Evolutionary conservation across 1,140 invertebrate species (phyloP).

Genomic region (Neelides sp.): DNA sequence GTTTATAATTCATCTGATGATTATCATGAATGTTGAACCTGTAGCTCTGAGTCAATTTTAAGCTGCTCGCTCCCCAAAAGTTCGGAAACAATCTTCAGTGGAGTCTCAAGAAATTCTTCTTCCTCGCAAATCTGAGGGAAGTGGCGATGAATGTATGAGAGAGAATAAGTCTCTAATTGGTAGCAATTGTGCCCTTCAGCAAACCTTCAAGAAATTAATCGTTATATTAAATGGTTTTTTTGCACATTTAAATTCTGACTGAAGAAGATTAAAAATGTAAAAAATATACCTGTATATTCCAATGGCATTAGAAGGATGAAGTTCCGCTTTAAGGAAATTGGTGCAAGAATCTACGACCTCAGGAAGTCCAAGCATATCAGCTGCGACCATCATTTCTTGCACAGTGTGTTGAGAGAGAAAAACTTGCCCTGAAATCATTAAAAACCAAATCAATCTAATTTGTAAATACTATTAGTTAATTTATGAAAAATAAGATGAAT

Average conservation of each 20-base stretch:
- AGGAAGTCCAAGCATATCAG: constrained; percentile 80
- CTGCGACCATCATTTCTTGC: constrained; percentile 75
- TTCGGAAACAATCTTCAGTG: constrained; percentile 62
- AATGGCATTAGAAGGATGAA: constrained; percentile 78
- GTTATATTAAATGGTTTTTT: too few species aligned
- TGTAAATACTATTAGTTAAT: neutral
- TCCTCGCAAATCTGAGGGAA: constrained; percentile 65
- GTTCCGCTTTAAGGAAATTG: constrained; percentile 71
- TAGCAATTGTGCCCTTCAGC: constrained; percentile 79
- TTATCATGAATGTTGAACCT: constrained; percentile 42
- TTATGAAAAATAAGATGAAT: neutral
- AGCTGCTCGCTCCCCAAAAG: constrained; percentile 77
- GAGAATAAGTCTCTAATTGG: constrained; percentile 62
- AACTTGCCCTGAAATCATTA: constrained; percentile 39
- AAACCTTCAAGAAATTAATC: constrained; percentile 49
- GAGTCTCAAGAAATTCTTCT: constrained; percentile 78
- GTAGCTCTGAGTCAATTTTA: constrained; percentile 78
- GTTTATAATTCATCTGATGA: neutral
- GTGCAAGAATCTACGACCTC: constrained; percentile 78
- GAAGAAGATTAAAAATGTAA: too few species aligned
- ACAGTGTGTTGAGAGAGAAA: constrained; percentile 58
- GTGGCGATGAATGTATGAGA: constrained; percentile 72
- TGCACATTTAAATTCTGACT: too few species aligned
- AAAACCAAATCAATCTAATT: constrained; percentile 6
- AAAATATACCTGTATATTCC: constrained; percentile 70